Conservation (phyloP, 2,113 vertebrate species). For the Piaya cayana region DNA sequence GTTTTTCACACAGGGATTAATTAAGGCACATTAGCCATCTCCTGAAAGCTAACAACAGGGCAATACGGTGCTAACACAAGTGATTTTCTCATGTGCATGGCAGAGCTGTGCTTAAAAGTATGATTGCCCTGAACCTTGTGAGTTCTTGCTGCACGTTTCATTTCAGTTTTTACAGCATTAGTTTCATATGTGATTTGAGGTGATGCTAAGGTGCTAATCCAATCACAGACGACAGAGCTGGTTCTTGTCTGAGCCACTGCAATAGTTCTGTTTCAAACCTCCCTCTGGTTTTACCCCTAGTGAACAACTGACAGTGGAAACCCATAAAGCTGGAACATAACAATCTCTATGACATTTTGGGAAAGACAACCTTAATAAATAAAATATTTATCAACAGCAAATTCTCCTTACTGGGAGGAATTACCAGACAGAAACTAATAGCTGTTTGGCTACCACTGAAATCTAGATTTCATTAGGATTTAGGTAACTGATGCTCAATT, state of each 20-base stretch:
- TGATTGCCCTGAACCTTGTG: background rate
- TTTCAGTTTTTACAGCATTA: background rate
- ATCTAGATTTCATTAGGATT: background rate
- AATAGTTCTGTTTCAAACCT: background rate
- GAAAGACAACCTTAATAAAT: background rate
- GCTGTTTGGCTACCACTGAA: background rate
- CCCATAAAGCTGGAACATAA: background rate
- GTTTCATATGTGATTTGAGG: background rate
- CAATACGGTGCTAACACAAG: background rate
- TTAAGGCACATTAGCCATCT: conserved; percentile 42
- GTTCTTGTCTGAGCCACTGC: background rate
- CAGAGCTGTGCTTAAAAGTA: background rate
- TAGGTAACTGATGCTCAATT: background rate
- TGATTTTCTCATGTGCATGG: background rate
- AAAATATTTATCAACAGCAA: background rate
- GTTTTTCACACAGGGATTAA: conserved; percentile 38
- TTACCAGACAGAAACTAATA: background rate
- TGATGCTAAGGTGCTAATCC: background rate
- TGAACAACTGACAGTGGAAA: background rate
- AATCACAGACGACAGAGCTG: background rate
- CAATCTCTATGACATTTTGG: background rate
- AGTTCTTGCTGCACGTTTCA: background rate
- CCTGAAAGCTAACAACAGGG: background rate
- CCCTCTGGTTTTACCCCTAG: background rate
- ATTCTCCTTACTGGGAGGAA: background rate